Conservation (phyloP, 2,113 vertebrate genomes). For the Orthonyx spaldingii region DNA sequence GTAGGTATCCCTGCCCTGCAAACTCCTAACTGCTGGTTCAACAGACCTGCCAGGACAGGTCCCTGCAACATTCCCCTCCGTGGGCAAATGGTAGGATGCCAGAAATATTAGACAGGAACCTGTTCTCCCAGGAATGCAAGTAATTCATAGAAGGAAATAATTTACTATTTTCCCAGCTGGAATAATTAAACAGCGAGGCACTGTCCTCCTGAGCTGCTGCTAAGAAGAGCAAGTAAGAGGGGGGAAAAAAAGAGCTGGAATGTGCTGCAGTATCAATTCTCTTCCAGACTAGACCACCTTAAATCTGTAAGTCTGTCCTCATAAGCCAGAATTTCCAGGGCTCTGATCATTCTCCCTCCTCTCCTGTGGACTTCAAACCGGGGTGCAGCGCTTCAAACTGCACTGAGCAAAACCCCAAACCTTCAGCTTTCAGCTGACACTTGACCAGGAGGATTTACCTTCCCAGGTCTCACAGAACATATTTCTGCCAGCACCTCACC, state of each 20-base stretch:
- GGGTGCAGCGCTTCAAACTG: not conserved
- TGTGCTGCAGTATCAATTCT: not conserved
- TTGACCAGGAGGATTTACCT: not conserved
- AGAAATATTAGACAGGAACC: constrained; percentile 74
- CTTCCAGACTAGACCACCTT: not conserved
- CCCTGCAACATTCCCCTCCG: constrained; percentile 64
- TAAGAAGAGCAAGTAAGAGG: not conserved
- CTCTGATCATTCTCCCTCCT: not conserved
- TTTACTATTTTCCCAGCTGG: constrained; percentile 65
- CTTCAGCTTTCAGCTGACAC: not conserved
- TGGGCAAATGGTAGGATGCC: constrained; percentile 63
- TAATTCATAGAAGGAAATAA: constrained; percentile 73
- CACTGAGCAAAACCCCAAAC: not conserved
- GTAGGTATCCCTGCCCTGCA: constrained; percentile 53
- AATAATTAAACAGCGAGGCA: constrained; percentile 46
- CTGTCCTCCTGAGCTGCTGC: constrained; percentile 27
- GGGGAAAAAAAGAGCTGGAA: not conserved
- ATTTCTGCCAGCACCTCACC: not conserved
- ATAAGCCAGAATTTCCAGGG: not conserved
- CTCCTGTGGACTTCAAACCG: not conserved
- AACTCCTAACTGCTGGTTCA: constrained; percentile 70
- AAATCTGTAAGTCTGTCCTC: not conserved
- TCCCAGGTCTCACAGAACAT: not conserved
- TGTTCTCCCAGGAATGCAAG: constrained; percentile 79
- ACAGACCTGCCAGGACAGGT: constrained; percentile 77